These are phyloP conservation scores for Neuroterus valhalla DNA, from an alignment of 1,140 invertebrate genomes.

Conservation along the genomic window DNA sequence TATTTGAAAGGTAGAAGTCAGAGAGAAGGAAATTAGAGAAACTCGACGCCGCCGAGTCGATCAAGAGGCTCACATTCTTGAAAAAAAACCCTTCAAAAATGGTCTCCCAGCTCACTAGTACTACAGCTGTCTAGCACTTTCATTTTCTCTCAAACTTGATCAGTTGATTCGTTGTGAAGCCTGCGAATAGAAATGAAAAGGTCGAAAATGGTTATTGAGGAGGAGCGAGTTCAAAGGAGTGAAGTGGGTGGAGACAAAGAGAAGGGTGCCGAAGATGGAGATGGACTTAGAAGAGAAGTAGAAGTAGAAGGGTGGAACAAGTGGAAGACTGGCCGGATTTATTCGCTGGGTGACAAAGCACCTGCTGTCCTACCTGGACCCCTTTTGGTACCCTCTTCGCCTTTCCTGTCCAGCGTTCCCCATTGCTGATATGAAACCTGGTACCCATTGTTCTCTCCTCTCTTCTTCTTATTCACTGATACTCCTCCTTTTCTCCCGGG, in stretches of 20 bases:
- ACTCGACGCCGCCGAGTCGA: too few relatives aligned
- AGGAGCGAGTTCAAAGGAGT: constrained; percentile 13
- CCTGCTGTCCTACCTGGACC: constrained; percentile 55
- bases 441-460: constrained; percentile 57
- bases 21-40: too few relatives aligned
- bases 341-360: constrained; percentile 74
- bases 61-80: too few relatives aligned
- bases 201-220: background rate
- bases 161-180: too few relatives aligned
- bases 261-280: constrained; percentile 61
- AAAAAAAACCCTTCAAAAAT: too few relatives aligned
- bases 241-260: constrained; percentile 14
- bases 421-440: constrained; percentile 56
- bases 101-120: too few relatives aligned
- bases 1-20: too few relatives aligned
- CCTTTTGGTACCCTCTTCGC: constrained; percentile 54
- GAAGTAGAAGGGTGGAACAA: constrained; percentile 51
- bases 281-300: constrained; percentile 47
- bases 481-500: constrained; percentile 11
- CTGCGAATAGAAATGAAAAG: background rate
- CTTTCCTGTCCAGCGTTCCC: constrained; percentile 52
- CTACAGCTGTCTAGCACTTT: too few relatives aligned
- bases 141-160: too few relatives aligned
- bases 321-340: constrained; percentile 66
- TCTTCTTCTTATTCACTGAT: constrained; percentile 12